Evolutionary conservation across 2,888 invertebrate genomes (phyloP).

Genomic region (Dorcus hopei): DNA sequence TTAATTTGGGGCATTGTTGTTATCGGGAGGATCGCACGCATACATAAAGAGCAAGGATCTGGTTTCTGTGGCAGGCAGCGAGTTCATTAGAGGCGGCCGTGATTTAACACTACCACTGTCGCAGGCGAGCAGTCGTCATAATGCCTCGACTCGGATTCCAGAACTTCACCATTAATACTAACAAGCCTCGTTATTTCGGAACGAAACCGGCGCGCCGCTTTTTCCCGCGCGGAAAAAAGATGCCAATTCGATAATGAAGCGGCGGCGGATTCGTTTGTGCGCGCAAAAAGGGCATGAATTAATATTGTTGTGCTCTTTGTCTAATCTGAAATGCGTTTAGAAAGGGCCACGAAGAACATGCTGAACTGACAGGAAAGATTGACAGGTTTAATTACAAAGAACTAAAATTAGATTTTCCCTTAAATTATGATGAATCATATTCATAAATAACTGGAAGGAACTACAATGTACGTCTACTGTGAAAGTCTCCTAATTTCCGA

Average conservation of each 20-base stretch:
- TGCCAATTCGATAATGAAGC: conserved; percentile 33
- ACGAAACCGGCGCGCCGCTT: conserved; percentile 31
- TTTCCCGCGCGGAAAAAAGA: conserved; percentile 25
- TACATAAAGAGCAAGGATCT: conserved; percentile 20
- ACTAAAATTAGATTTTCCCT: too few relatives aligned
- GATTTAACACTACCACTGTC: conserved; percentile 36
- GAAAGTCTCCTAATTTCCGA: too few relatives aligned
- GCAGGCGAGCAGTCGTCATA: conserved; percentile 34
- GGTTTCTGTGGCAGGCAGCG: conserved; percentile 26
- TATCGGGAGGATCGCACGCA: conserved; percentile 1
- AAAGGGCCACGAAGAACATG: too few relatives aligned
- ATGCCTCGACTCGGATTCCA: conserved; percentile 33
- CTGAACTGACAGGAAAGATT: too few relatives aligned
- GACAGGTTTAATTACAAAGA: too few relatives aligned
- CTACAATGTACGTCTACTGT: too few relatives aligned
- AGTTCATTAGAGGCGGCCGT: conserved; percentile 36
- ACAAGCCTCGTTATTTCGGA: conserved; percentile 43
- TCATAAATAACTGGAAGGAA: too few relatives aligned
- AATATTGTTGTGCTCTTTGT: background rate
- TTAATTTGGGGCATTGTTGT: too few relatives aligned
- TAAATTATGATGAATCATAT: too few relatives aligned
- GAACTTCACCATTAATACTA: conserved; percentile 36
- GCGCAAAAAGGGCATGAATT: conserved; percentile 11
- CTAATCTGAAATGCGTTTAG: too few relatives aligned
- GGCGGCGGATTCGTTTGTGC: conserved; percentile 13